These are phyloP conservation scores for Therioaphis trifolii DNA, from an alignment of 2,888 invertebrate species.

Conservation along the genomic window DNA sequence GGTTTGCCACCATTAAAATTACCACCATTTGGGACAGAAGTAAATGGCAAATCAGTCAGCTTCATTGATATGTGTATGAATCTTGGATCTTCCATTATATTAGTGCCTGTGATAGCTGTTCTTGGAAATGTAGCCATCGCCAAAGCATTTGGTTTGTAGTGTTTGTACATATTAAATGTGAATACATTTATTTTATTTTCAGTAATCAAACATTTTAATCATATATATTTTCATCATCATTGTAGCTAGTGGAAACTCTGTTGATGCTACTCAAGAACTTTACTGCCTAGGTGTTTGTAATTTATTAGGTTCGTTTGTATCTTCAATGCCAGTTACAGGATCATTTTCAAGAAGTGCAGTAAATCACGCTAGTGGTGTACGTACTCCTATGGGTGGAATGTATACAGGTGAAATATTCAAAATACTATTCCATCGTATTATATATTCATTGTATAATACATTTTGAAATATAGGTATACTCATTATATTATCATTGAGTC, in stretches of 20 bases:
- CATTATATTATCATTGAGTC: conserved; percentile 84
- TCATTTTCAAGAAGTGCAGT: conserved; percentile 92
- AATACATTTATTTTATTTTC: no score
- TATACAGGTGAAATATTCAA: conserved; percentile 75
- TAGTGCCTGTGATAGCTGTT: conserved; percentile 90
- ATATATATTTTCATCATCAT: no score
- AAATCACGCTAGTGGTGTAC: conserved; percentile 93
- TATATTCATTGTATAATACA: not conserved
- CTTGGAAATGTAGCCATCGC: conserved; percentile 95
- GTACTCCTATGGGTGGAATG: conserved; percentile 87
- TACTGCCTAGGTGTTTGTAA: conserved; percentile 87
- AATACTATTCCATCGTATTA: not conserved
- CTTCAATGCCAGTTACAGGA: conserved; percentile 91
- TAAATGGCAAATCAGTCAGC: conserved; percentile 73
- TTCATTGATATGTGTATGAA: conserved; percentile 81
- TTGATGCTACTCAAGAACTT: conserved; percentile 91
- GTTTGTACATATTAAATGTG: conserved; percentile 6
- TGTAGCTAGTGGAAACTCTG: conserved; percentile 81
- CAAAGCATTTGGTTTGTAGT: conserved; percentile 84
- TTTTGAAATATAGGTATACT: conserved; percentile 73
- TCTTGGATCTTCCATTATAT: conserved; percentile 84
- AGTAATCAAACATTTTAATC: no score
- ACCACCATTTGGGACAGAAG: conserved; percentile 79
- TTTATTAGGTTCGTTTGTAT: conserved; percentile 86
- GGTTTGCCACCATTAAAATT: conserved; percentile 78